These are phyloP conservation scores for Rhagonycha lutea DNA, from an alignment of 2,888 invertebrate genomes.

Conservation along the genomic window DNA sequence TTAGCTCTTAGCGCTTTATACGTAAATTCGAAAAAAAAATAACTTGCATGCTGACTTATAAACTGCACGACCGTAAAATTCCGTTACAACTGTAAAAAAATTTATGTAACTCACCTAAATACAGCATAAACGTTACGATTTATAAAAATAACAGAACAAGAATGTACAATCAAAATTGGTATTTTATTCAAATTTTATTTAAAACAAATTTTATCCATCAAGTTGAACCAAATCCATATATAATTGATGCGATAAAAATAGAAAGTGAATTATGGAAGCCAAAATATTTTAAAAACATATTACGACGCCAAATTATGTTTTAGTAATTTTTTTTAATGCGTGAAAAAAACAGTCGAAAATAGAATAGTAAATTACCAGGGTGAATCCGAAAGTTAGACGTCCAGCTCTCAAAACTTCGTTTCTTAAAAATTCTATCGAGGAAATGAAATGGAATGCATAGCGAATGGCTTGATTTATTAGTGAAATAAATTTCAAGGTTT, in stretches of 20 bases:
- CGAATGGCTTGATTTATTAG: neutral
- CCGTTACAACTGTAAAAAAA: conserved; percentile 16
- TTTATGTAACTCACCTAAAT: neutral
- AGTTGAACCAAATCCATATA: neutral
- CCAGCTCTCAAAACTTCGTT: neutral
- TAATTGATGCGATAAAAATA: neutral
- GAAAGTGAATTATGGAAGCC: neutral
- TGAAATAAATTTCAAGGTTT: neutral
- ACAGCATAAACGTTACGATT: conserved; percentile 1
- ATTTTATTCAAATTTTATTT: neutral
- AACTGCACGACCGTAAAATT: conserved; percentile 3
- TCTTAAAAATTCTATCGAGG: neutral
- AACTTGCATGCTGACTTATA: neutral
- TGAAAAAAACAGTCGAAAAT: neutral
- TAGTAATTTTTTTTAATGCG: neutral
- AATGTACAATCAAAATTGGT: neutral
- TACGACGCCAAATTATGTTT: neutral
- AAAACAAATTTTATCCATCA: neutral
- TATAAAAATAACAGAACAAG: neutral
- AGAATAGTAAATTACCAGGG: neutral
- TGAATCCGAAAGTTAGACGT: neutral
- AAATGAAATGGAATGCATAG: neutral
- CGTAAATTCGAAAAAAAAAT: neutral
- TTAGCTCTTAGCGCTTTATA: neutral
- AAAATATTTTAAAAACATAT: neutral